Percentiles rank a stretch among this genome's conserved stretches.
These are phyloP conservation scores for Pseudorasbora parva DNA, from an alignment of 2,113 vertebrate species.

Conservation along the genomic window DNA sequence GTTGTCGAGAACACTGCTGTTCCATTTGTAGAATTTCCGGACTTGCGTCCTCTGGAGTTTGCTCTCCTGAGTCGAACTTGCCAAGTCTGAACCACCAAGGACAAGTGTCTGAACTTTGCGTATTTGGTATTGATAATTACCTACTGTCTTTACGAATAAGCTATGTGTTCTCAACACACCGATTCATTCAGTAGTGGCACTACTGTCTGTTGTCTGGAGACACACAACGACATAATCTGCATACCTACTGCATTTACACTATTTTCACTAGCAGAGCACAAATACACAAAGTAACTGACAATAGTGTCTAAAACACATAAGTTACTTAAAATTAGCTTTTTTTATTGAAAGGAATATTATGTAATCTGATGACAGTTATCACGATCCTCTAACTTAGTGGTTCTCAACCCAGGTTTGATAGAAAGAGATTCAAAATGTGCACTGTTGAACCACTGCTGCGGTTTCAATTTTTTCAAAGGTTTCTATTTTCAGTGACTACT, in stretches of 20 bases:
- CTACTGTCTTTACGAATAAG: background rate
- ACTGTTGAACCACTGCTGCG: background rate
- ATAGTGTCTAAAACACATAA: no score
- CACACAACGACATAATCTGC: background rate
- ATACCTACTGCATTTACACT: background rate
- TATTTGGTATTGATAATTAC: no score
- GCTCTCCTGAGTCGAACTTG: no score
- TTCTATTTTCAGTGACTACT: background rate
- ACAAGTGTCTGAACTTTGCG: no score
- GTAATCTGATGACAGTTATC: background rate
- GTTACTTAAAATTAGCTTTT: background rate
- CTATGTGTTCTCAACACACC: background rate
- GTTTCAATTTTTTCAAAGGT: conserved; percentile 17
- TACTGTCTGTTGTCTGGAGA: background rate
- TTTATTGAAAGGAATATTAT: background rate
- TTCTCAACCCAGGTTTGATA: background rate
- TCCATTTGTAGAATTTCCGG: no score
- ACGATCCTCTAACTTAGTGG: background rate
- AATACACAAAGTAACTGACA: background rate
- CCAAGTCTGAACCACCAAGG: no score
- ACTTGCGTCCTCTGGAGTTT: no score
- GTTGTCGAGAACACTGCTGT: no score
- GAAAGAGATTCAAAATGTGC: background rate
- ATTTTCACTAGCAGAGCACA: background rate
- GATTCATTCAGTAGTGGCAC: background rate